phyloP scores from a whole-genome alignment of 2,113 vertebrate species.

The Thoracochromis brauschi region DNA sequence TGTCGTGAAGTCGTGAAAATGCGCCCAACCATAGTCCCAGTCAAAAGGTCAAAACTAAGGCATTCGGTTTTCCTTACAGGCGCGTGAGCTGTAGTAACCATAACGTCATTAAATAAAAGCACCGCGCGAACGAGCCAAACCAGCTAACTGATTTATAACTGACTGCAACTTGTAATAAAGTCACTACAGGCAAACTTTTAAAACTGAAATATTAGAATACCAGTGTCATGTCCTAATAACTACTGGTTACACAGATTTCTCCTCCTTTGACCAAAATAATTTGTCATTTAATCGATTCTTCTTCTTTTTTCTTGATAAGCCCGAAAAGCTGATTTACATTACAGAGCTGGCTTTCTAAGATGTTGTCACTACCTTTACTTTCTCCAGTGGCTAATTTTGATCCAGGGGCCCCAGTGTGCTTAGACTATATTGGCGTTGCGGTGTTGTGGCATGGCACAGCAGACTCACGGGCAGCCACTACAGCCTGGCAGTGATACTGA shows the following conservation, averaged over 20 bases:
- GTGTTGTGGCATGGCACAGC: slow-evolving; percentile 60
- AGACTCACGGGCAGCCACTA: slow-evolving; percentile 52
- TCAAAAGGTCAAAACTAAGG: not conserved
- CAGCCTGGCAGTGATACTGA: slow-evolving; percentile 47
- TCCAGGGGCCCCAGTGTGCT: slow-evolving; percentile 47
- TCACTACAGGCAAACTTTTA: not conserved
- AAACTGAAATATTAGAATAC: not conserved
- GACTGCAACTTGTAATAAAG: not conserved
- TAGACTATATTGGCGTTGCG: slow-evolving; percentile 59
- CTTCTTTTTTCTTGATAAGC: not conserved
- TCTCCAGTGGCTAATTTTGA: slow-evolving; percentile 40
- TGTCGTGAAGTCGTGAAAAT: not conserved
- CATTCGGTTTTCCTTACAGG: not conserved
- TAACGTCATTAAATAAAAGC: not conserved
- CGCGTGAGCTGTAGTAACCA: not conserved
- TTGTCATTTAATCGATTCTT: not conserved
- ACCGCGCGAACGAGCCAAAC: not conserved
- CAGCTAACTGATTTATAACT: not conserved
- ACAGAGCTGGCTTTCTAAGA: not conserved
- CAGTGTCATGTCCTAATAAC: not conserved
- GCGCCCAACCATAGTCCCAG: not conserved
- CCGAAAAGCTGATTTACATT: not conserved
- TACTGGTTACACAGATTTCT: not conserved
- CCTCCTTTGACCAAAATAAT: not conserved
- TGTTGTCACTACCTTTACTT: slow-evolving; percentile 29